These are phyloP conservation scores for Macropus fuliginosus DNA, from an alignment of 2,797 vertebrate genomes.

Conservation along the genomic window DNA sequence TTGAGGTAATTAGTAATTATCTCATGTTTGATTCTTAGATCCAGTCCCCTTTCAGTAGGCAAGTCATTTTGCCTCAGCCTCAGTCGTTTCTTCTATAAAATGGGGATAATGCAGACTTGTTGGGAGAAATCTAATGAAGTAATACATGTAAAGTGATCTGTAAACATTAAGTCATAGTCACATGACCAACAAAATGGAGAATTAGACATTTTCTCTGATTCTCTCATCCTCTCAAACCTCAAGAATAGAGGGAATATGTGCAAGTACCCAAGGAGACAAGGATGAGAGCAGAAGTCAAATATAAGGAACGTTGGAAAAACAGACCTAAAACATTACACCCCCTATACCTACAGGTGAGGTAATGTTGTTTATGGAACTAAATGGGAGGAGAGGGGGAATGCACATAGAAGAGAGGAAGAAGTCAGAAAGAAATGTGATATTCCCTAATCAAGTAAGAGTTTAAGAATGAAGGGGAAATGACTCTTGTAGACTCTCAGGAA, in stretches of 20 bases:
- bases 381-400: rapidly evolving
- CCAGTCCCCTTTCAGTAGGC: too few relatives aligned
- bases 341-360: not conserved
- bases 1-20: not conserved
- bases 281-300: not conserved
- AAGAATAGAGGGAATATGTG: not conserved
- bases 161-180: not conserved
- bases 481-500: not conserved
- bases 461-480: not conserved
- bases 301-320: not conserved
- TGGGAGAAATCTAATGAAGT: not conserved
- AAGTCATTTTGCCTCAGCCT: too few relatives aligned
- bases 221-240: not conserved
- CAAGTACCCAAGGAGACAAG: not conserved
- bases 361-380: not conserved
- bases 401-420: not conserved
- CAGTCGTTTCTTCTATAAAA: too few relatives aligned
- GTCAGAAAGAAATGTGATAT: not conserved
- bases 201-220: not conserved
- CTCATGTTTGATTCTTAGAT: not conserved
- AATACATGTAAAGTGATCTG: not conserved
- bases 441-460: not conserved
- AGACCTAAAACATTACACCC: not conserved
- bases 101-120: not conserved
- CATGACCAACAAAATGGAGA: not conserved